Percentiles rank a stretch among this genome's conserved stretches.
These are phyloP conservation scores for Anabas testudineus DNA, from an alignment of 2,797 vertebrate species.

Conservation along the genomic window DNA sequence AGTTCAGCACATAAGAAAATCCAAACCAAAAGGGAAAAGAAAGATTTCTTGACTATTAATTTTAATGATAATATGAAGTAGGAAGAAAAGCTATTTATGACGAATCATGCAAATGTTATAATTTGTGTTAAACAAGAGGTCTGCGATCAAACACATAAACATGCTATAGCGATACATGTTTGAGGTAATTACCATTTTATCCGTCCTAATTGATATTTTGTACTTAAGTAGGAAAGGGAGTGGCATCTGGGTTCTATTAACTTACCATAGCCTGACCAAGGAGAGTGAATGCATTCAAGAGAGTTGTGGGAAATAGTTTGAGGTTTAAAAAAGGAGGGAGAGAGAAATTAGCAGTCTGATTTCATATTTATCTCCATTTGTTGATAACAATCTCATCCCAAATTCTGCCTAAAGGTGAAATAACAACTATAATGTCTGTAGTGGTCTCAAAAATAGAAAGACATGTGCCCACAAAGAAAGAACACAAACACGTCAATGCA, in stretches of 20 bases:
- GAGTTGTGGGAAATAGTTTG: constrained; percentile 88
- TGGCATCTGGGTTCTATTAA: constrained; percentile 77
- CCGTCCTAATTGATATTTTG: constrained; percentile 74
- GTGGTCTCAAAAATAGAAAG: constrained; percentile 44
- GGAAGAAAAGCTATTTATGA: constrained; percentile 55
- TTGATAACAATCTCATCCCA: constrained; percentile 61
- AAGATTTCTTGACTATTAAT: constrained; percentile 22
- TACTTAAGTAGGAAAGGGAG: constrained; percentile 57
- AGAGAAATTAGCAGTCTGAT: constrained; percentile 76
- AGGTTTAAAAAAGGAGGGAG: constrained; percentile 82
- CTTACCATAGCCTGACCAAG: constrained; percentile 98
- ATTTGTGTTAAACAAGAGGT: constrained; percentile 27
- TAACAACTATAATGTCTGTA: constrained; percentile 18
- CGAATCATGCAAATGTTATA: constrained; percentile 61
- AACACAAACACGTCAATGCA: constrained; percentile 33
- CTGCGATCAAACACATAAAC: constrained; percentile 37
- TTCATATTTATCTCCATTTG: constrained; percentile 63
- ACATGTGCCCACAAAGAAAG: constrained; percentile 29
- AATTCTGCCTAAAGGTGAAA: constrained; percentile 40
- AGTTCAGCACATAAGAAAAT: constrained; percentile 34
- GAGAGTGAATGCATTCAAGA: constrained; percentile 92
- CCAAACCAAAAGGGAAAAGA: constrained; percentile 37
- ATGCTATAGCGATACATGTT: constrained; percentile 47
- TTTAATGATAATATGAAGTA: constrained; percentile 65
- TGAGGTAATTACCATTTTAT: constrained; percentile 32